Base-by-base conservation (phyloP, 2,888 invertebrate species). In the Pteria penguin region DNA sequence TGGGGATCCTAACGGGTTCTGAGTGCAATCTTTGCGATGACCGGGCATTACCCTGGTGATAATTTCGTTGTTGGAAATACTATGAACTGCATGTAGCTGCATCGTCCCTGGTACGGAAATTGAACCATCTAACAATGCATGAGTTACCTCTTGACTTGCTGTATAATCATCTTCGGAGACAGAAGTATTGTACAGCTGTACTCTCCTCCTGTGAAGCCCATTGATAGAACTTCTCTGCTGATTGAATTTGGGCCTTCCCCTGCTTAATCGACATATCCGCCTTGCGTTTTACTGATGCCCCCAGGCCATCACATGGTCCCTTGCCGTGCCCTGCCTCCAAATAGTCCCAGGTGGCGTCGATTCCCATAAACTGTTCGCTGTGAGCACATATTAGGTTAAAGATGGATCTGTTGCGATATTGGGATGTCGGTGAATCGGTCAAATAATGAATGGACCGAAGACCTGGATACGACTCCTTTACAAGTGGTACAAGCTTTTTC, bases 241-340 rank as follows among this genome's bases (percentile, higher is more conserved):
- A 3, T 22, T 61, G 29, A 14, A 31, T 5, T 3, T 4, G 3
- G 31, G 29, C 27, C 8, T 4, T 61, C 29, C 2, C 31, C 22
- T 29, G 32, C 3, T 2, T 61, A 1, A 61, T 8, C 1, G 11
- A 18, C 61, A 61, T 61, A n/a, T 4, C 36, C 2, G 63, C 36
- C 3, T 24, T 18, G n/a, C 36, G 1, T 3, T 32, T 36, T 4
- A 63, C 33, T n/a, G n/a, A 31, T 18, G 63, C 36, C 2, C 36
- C 63, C 1, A 61, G 31, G 2, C 27, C 61, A 8, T 61, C 61
- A 8, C 61, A 61, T 8, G 61, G 61, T 1, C 61, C 31, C 22
- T 61, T 61, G 29, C 61, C 61, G 29, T 61, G 61, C 29, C 61
- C 61, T 1, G 61, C 61, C 61, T 61, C 29, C 31, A 61, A 27